Conservation (phyloP, 2,113 vertebrate species). For the Daboia siamensis region DNA sequence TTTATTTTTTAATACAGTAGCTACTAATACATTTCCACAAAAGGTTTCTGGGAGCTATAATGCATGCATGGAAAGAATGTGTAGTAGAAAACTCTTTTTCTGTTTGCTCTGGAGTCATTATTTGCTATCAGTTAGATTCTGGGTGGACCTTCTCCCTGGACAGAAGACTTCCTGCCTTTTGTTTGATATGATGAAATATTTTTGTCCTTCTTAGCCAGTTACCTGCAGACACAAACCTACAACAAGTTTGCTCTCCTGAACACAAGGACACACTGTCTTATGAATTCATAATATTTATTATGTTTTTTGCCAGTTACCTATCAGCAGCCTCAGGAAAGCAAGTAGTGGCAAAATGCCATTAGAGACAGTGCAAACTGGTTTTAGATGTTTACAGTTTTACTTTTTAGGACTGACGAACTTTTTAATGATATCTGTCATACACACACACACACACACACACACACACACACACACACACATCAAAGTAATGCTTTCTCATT, state of each 20-base stretch:
- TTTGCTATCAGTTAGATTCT: slow-evolving; percentile 2
- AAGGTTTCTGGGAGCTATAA: slow-evolving; percentile 36
- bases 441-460: slow-evolving; percentile 47
- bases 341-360: slow-evolving; percentile 57
- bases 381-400: slow-evolving; percentile 44
- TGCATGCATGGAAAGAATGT: slow-evolving; percentile 43
- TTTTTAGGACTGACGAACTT: slow-evolving; percentile 53
- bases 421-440: slow-evolving; percentile 45
- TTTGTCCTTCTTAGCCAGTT: slow-evolving; percentile 25
- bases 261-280: neutral
- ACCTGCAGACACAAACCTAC: neutral
- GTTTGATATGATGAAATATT: slow-evolving; percentile 3
- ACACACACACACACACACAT: slow-evolving; percentile 47
- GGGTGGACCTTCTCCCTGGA: slow-evolving; percentile 20
- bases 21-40: slow-evolving; percentile 40
- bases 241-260: neutral
- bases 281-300: neutral
- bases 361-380: slow-evolving; percentile 44
- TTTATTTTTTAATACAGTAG: slow-evolving; percentile 29
- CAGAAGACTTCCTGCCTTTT: slow-evolving; percentile 10
- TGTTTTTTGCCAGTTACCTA: neutral
- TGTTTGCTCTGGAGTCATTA: slow-evolving; percentile 9
- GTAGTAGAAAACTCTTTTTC: slow-evolving; percentile 45
- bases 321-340: slow-evolving; percentile 29
- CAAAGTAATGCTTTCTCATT: slow-evolving; percentile 46